phyloP scores from a whole-genome alignment of 2,113 vertebrate species.

The Okapia johnstoni region DNA sequence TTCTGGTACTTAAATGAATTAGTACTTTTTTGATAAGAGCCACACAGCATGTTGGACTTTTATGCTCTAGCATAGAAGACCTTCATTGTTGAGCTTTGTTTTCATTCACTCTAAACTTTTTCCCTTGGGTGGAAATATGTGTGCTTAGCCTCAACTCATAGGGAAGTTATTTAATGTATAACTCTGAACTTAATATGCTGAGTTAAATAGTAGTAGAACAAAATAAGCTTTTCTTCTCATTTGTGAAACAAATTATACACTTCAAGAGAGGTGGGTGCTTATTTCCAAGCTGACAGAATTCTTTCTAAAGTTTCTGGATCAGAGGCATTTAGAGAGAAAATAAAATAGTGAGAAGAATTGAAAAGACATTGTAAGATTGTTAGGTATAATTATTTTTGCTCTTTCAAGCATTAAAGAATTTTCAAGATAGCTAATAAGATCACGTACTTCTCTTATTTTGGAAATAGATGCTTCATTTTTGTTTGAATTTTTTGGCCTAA shows the following conservation, averaged over 20 bases:
- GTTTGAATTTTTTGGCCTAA: slow-evolving; percentile 17
- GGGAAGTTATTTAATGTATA: slow-evolving; percentile 61
- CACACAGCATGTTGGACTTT: slow-evolving; percentile 28
- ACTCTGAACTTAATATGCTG: slow-evolving; percentile 50
- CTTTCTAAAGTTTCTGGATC: background rate
- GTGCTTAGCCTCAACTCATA: slow-evolving; percentile 25
- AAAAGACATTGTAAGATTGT: background rate
- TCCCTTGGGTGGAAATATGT: slow-evolving; percentile 44
- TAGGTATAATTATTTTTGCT: background rate
- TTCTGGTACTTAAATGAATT: background rate
- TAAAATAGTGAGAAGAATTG: slow-evolving; percentile 3
- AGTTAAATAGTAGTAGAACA: slow-evolving; percentile 43
- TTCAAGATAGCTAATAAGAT: background rate
- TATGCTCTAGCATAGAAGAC: slow-evolving; percentile 35
- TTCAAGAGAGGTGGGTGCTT: slow-evolving; percentile 8
- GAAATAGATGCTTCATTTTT: background rate
- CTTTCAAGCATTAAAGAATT: background rate
- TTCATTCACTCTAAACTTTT: slow-evolving; percentile 58
- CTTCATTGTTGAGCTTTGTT: slow-evolving; percentile 54
- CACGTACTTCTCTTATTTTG: background rate
- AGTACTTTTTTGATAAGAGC: background rate
- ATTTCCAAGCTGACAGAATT: slow-evolving; percentile 37
- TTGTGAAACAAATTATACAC: slow-evolving; percentile 39
- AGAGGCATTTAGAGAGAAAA: background rate
- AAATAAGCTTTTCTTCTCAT: slow-evolving; percentile 5